phyloP scores from a whole-genome alignment of 1,140 invertebrate species.

The Ips typographus region DNA sequence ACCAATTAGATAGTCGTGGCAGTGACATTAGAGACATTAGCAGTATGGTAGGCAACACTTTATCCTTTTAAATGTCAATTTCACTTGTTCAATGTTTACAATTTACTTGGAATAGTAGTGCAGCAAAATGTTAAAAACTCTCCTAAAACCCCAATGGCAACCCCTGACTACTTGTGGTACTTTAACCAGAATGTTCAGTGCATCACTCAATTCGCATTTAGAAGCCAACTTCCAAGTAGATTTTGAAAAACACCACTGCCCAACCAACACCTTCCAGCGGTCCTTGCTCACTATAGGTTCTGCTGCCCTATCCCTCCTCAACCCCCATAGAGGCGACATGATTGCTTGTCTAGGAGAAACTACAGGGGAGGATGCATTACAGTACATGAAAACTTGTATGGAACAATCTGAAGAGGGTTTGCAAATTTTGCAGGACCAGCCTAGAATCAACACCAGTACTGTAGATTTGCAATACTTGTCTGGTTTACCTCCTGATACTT shows the following conservation, averaged over 20 bases:
- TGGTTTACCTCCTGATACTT: slow-evolving; percentile 72
- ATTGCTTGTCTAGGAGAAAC: slow-evolving; percentile 92
- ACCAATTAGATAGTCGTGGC: no score
- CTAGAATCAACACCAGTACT: slow-evolving; percentile 83
- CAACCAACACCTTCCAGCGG: slow-evolving; percentile 73
- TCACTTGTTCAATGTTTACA: no score
- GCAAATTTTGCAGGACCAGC: slow-evolving; percentile 74
- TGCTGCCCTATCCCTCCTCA: slow-evolving; percentile 68
- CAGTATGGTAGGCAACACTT: no score
- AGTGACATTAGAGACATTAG: no score
- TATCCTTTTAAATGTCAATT: no score
- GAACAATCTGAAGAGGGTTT: slow-evolving; percentile 64
- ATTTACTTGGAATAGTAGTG: no score
- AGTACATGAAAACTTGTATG: slow-evolving; percentile 64
- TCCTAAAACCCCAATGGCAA: no score
- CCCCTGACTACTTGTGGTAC: no score
- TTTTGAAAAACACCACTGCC: slow-evolving; percentile 66
- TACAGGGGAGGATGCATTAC: slow-evolving; percentile 69
- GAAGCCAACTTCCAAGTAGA: slow-evolving; percentile 53
- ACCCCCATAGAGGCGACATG: slow-evolving; percentile 86
- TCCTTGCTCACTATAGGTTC: slow-evolving; percentile 76
- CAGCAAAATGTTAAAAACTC: background rate
- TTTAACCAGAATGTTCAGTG: no score
- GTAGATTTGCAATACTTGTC: slow-evolving; percentile 75
- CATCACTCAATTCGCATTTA: no score